Evolutionary conservation across 2,888 invertebrate genomes (phyloP).

Genomic region (Carterocephalus palaemon): DNA sequence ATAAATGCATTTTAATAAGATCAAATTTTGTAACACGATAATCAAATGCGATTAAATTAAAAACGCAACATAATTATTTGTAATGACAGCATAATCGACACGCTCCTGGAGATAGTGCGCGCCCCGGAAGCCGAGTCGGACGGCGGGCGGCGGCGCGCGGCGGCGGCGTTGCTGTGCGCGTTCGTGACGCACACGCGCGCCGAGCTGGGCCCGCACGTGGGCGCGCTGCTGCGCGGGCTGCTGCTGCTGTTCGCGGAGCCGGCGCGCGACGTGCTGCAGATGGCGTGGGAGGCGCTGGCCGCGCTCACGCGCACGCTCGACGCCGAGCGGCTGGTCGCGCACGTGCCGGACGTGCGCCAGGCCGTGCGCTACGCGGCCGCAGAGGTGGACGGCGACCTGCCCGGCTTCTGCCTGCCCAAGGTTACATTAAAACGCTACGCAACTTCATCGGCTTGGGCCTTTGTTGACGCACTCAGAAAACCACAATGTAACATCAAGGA

Average conservation of each 20-base stretch:
- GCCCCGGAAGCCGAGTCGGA: conserved; percentile 82
- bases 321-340: conserved; percentile 89
- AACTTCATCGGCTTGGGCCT: no score
- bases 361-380: conserved; percentile 94
- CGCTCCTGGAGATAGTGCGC: conserved; percentile 87
- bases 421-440: no score
- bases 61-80: conserved; percentile 33
- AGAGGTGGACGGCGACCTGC: conserved; percentile 89
- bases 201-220: conserved; percentile 91
- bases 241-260: conserved; percentile 90
- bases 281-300: conserved; percentile 93
- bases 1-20: neutral
- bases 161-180: conserved; percentile 92
- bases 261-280: conserved; percentile 85
- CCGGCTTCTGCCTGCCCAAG: conserved; percentile 96
- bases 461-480: no score
- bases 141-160: conserved; percentile 85
- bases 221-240: conserved; percentile 91
- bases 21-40: conserved; percentile 39
- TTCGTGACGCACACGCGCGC: conserved; percentile 94
- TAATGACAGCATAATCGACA: conserved; percentile 87
- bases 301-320: conserved; percentile 94
- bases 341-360: conserved; percentile 93
- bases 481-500: no score
- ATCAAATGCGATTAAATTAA: conserved; percentile 20